Base-by-base conservation (phyloP, 2,113 vertebrate genomes). In the Tor tambroides region DNA sequence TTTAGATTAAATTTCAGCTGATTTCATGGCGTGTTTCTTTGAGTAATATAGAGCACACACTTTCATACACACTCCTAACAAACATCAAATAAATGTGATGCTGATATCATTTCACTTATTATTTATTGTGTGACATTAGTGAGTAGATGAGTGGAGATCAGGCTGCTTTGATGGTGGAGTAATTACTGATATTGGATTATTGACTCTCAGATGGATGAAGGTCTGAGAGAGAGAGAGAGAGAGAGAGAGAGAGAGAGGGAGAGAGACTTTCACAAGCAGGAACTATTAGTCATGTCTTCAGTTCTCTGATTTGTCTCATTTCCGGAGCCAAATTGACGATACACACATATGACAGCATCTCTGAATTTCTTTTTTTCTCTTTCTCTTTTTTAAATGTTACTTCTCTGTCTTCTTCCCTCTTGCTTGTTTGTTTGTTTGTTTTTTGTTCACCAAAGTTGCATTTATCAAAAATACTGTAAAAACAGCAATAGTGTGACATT, bases 151-250 rank as follows among this genome's bases (percentile, higher is more conserved):
- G 65, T 38, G 46, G 82, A 72, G 30, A 72, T 72, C 30, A 72
- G 46, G 46, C 19, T 84, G 82, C 46, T 84, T 71, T 84, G 67
- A 84, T 84, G 65, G 41, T 82, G 41, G 41, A 72, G 46, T 84
- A 84, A 84, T 84, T 72, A 84, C 82, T 84, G 67, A 72, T 72
- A 84, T 71, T 6, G 82, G 67, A 51, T 84, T 84, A 84, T 84
- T 71, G 82, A 84, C 65, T 54, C 67, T 72, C 14, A 72, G 82
- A 67, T 69, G 61, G 35, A 85, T 61, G 28, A 74, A 43, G 51
- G 63, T 46, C 21, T 26, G 76, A 72, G 77, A 80, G 76, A 19
- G 17, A 21, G 17, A 6, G 51, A 19, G 17, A 17, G 49, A 23
- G 26, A 59, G n/a, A 30, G 46, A n/a, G 54, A 46, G 76, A 71